These are phyloP conservation scores for Synanthedon vespiformis DNA, from an alignment of 2,888 invertebrate species.

Conservation along the genomic window DNA sequence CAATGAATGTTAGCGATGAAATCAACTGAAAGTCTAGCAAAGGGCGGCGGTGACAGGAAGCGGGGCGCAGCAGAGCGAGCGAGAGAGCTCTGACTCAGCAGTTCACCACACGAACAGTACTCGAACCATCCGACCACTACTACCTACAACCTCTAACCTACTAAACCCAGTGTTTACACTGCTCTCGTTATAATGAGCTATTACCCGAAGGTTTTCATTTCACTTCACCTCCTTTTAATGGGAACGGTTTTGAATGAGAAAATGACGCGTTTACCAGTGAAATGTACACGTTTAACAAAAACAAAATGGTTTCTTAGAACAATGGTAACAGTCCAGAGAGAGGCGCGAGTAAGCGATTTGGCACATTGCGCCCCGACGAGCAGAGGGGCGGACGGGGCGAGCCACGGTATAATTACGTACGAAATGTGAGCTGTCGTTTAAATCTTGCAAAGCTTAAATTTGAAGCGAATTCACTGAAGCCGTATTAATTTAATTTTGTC, in stretches of 20 bases:
- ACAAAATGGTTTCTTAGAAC: conserved; percentile 10
- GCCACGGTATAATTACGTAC: conserved; percentile 62
- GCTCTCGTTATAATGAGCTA: neutral
- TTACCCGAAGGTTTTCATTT: neutral
- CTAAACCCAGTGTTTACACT: neutral
- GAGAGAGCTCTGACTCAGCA: conserved; percentile 57
- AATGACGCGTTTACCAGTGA: neutral
- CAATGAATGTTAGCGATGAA: conserved; percentile 39
- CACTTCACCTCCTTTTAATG: neutral
- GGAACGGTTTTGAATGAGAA: neutral
- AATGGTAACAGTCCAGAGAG: conserved; percentile 37
- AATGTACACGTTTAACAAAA: neutral
- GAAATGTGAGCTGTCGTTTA: conserved; percentile 62
- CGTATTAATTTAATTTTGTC: conserved; percentile 55
- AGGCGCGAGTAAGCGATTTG: conserved; percentile 65
- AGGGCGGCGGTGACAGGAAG: conserved; percentile 56
- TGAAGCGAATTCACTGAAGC: conserved; percentile 48
- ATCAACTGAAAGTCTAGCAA: conserved; percentile 62
- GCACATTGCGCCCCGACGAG: conserved; percentile 51
- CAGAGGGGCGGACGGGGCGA: conserved; percentile 22
- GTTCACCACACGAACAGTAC: conserved; percentile 21
- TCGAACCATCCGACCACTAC: neutral
- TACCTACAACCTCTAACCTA: neutral
- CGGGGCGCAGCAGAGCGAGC: conserved; percentile 53
- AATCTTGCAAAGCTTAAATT: conserved; percentile 64